phyloP scores from a whole-genome alignment of 2,797 vertebrate genomes.

The Rhinoraja longicauda region DNA sequence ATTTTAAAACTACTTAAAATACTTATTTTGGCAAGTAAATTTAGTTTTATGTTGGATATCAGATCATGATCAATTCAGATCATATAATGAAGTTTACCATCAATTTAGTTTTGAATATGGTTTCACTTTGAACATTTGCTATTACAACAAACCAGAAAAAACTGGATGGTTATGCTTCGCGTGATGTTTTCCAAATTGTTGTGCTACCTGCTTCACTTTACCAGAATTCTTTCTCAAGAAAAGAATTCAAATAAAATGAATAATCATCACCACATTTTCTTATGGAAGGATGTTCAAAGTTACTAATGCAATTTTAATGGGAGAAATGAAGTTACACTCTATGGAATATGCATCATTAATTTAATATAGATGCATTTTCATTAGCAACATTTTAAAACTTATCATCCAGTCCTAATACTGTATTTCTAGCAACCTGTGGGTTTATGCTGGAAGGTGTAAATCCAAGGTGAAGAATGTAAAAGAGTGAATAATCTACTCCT shows the following conservation, averaged over 20 bases:
- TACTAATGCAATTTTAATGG: background rate
- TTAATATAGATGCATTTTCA: background rate
- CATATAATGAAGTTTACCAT: no score
- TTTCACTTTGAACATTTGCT: background rate
- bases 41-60: background rate
- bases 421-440: background rate
- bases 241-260: background rate
- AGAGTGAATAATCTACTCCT: no score
- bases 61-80: no score
- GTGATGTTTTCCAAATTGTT: background rate
- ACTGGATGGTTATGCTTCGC: background rate
- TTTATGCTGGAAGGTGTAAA: background rate
- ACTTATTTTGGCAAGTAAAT: background rate
- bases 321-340: background rate
- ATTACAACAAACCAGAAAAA: background rate
- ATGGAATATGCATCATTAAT: background rate
- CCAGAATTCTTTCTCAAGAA: background rate
- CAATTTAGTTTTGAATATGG: background rate
- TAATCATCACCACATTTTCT: background rate
- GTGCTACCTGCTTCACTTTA: background rate
- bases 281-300: background rate
- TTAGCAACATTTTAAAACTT: background rate
- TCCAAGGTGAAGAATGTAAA: no score
- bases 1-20: constrained; percentile 2
- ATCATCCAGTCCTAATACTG: background rate